Evolutionary conservation across 2,797 vertebrate genomes (phyloP).

Genomic region (Sebastes oblongus): DNA sequence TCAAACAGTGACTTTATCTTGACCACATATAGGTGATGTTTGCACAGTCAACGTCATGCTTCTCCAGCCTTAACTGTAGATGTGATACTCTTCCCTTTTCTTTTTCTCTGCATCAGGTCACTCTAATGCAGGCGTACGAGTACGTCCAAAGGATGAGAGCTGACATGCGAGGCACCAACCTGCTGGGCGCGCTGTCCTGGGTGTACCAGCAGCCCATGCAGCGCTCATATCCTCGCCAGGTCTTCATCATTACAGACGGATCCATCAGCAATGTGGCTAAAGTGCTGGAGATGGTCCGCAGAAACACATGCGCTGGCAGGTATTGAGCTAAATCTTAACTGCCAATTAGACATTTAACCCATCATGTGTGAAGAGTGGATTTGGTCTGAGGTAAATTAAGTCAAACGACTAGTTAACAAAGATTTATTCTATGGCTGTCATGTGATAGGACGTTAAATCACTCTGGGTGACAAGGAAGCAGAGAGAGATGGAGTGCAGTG

Average conservation of each 20-base stretch:
- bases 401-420: neutral
- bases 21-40: slow-evolving; percentile 42
- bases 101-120: slow-evolving; percentile 50
- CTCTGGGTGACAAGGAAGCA: neutral
- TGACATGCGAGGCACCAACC: slow-evolving; percentile 78
- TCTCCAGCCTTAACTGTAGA: slow-evolving; percentile 2
- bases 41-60: slow-evolving; percentile 33
- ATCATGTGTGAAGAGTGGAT: neutral
- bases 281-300: slow-evolving; percentile 89
- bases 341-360: neutral
- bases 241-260: slow-evolving; percentile 88
- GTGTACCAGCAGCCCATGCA: slow-evolving; percentile 88
- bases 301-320: slow-evolving; percentile 89
- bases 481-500: neutral
- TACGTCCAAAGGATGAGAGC: slow-evolving; percentile 83
- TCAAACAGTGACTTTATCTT: slow-evolving; percentile 51
- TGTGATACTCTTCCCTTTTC: slow-evolving; percentile 21
- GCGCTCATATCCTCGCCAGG: slow-evolving; percentile 89
- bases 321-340: slow-evolving; percentile 55
- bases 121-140: slow-evolving; percentile 82
- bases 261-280: slow-evolving; percentile 74
- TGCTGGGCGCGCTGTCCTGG: slow-evolving; percentile 89
- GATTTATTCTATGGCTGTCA: neutral
- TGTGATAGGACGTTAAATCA: slow-evolving; percentile 12
- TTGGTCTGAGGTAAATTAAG: neutral